Evolutionary conservation across 2,113 vertebrate species (phyloP).

Genomic region (Tamias sibiricus): DNA sequence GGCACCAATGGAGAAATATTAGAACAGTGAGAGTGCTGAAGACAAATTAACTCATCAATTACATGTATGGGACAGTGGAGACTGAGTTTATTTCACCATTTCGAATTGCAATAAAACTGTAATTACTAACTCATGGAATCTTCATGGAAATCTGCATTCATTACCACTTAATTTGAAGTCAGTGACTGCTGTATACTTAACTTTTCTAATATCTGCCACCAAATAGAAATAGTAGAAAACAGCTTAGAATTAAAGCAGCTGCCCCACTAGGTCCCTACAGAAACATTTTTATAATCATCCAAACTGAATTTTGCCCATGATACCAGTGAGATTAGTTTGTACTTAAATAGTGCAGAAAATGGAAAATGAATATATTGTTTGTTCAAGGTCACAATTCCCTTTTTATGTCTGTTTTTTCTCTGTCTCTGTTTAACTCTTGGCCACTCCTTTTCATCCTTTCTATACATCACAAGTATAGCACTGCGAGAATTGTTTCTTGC

Average conservation of each 20-base stretch:
- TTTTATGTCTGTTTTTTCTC: not conserved
- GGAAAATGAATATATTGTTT: constrained; percentile 73
- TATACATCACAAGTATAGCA: not conserved
- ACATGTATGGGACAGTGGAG: constrained; percentile 83
- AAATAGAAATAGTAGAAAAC: constrained; percentile 67
- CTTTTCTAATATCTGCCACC: constrained; percentile 70
- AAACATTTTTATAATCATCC: constrained; percentile 71
- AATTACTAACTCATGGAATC: constrained; percentile 85
- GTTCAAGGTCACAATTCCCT: constrained; percentile 50
- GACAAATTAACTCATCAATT: constrained; percentile 92
- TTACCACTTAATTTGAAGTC: constrained; percentile 86
- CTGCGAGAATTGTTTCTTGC: not conserved
- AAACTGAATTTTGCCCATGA: constrained; percentile 75
- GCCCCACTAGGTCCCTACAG: constrained; percentile 58
- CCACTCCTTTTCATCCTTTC: not conserved
- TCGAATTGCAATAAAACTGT: constrained; percentile 86
- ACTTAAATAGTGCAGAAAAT: constrained; percentile 77
- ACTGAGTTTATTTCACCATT: constrained; percentile 86
- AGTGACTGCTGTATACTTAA: constrained; percentile 80
- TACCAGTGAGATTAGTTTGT: constrained; percentile 69
- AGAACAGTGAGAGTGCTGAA: constrained; percentile 84
- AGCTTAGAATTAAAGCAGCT: constrained; percentile 73
- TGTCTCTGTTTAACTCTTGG: not conserved
- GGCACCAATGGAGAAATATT: constrained; percentile 87
- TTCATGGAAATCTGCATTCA: constrained; percentile 86